These are phyloP conservation scores for Australoheros facetus DNA, from an alignment of 2,797 vertebrate species.

Conservation along the genomic window DNA sequence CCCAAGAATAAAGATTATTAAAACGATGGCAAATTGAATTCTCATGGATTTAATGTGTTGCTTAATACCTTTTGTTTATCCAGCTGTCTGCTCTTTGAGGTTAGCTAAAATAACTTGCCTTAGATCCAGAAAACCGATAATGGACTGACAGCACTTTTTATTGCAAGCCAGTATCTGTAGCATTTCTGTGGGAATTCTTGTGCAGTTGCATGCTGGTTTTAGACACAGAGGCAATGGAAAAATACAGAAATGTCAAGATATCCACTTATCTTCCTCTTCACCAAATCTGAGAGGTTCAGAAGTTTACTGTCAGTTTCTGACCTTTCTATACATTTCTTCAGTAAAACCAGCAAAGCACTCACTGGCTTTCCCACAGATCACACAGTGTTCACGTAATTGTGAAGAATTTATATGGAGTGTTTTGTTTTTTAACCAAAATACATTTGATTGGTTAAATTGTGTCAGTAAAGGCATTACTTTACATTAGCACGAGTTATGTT, in stretches of 20 bases:
- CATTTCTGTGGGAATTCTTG: constrained; percentile 24
- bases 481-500: background rate
- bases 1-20: constrained; percentile 12
- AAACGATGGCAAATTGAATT: background rate
- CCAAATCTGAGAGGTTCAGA: constrained; percentile 36
- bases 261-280: constrained; percentile 52
- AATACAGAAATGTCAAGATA: constrained; percentile 53
- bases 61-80: background rate
- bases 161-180: constrained; percentile 9
- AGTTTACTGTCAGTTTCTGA: constrained; percentile 30
- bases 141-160: constrained; percentile 4
- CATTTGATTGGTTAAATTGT: background rate
- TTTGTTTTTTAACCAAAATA: background rate
- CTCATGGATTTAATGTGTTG: background rate
- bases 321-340: constrained; percentile 24
- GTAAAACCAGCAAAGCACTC: background rate
- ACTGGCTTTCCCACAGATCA: background rate
- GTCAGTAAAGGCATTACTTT: background rate
- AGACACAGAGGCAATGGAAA: constrained; percentile 20
- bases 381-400: background rate
- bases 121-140: background rate
- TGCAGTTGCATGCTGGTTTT: constrained; percentile 20
- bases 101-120: constrained; percentile 9
- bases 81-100: background rate
- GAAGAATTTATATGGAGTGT: background rate